Evolutionary conservation across 2,113 vertebrate species (phyloP).

Genomic region (Dasyornis broadbenti): DNA sequence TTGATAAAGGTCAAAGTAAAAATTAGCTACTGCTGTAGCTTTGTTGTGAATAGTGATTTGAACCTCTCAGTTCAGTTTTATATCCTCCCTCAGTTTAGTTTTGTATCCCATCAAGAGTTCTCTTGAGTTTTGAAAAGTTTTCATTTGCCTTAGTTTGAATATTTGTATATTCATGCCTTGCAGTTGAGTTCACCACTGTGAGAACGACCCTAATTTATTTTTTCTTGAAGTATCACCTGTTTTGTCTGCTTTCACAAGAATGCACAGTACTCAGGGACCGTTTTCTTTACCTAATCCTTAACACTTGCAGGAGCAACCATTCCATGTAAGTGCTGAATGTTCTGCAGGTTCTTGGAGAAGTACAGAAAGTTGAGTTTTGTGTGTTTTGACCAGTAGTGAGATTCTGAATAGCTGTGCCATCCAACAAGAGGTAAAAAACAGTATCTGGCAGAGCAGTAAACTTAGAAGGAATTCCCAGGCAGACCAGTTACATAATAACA

Average conservation of each 20-base stretch:
- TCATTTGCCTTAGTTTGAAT: neutral
- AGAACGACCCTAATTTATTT: neutral
- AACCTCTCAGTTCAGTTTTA: neutral
- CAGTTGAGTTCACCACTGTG: neutral
- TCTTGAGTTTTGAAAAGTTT: neutral
- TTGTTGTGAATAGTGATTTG: neutral
- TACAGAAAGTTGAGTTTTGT: neutral
- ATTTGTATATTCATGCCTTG: neutral
- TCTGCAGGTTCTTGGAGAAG: neutral
- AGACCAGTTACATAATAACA: neutral
- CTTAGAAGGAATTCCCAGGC: neutral
- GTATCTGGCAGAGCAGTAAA: neutral
- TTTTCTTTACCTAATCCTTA: neutral
- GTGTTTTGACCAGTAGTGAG: neutral
- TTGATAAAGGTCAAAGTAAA: neutral
- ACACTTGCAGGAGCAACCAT: neutral
- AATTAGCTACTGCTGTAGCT: neutral
- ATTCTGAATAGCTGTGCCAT: neutral
- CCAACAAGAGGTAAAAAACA: neutral
- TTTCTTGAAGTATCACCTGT: neutral
- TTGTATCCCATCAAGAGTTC: neutral
- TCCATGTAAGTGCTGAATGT: neutral
- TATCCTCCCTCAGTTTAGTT: neutral
- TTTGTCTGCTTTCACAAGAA: neutral
- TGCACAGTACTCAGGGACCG: neutral